These are phyloP conservation scores for Stichopus chloronotus DNA, from an alignment of 35 echinoderm and acorn worm species.

Conservation along the genomic window DNA sequence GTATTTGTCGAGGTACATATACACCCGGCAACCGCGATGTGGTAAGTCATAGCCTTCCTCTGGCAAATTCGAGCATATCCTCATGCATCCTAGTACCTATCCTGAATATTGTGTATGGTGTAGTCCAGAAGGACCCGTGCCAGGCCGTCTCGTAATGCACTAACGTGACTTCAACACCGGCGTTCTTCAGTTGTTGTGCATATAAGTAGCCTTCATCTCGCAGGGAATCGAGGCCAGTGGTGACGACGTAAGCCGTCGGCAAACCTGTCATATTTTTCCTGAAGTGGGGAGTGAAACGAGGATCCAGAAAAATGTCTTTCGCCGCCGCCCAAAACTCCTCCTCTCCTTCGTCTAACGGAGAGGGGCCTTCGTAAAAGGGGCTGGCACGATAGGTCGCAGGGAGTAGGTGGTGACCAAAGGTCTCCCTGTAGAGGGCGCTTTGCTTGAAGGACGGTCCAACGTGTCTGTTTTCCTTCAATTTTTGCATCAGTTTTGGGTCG, in stretches of 20 bases:
- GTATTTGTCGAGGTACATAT: too few relatives aligned
- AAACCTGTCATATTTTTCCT: constrained; percentile 32
- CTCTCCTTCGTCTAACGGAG: background rate
- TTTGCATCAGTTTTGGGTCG: background rate
- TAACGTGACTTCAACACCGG: constrained; percentile 26
- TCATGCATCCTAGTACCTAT: background rate
- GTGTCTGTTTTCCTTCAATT: constrained; percentile 24
- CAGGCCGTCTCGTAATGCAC: background rate
- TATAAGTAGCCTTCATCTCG: constrained; percentile 35
- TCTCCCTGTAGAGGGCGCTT: background rate
- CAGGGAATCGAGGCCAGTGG: background rate
- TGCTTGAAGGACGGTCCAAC: constrained; percentile 7
- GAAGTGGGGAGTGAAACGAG: constrained; percentile 24
- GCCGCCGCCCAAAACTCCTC: background rate
- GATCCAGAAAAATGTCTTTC: constrained; percentile 28
- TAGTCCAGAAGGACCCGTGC: constrained; percentile 32
- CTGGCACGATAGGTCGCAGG: background rate
- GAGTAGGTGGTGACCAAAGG: background rate
- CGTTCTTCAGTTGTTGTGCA: constrained; percentile 50
- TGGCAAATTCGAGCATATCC: constrained; percentile 1
- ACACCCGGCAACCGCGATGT: too few relatives aligned
- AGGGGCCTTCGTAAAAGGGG: background rate
- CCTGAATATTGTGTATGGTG: background rate
- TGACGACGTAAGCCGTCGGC: constrained; percentile 33
- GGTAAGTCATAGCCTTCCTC: background rate